A percentile compares a stretch with the other conserved stretches of the same genome.
Conservation (phyloP, 2,113 vertebrate species). For the Probosciger aterrimus region DNA sequence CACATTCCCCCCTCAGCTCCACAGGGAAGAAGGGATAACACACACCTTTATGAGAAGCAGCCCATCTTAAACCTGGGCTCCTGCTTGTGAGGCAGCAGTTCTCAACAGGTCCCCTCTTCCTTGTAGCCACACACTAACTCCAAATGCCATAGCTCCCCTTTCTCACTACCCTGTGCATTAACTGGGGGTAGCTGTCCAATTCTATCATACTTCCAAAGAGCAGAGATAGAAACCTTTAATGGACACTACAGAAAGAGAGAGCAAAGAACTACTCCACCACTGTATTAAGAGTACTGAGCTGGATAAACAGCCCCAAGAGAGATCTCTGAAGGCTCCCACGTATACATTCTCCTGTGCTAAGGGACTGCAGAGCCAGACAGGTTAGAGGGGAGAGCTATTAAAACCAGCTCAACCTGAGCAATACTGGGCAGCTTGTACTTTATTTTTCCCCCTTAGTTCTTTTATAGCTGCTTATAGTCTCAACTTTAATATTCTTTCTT, state of each 20-base stretch:
- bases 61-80: neutral
- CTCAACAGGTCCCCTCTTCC: neutral
- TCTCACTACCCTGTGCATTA: neutral
- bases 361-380: neutral
- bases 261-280: neutral
- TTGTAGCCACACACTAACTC: neutral
- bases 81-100: neutral
- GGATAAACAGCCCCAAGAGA: neutral
- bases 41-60: neutral
- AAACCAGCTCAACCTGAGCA: neutral
- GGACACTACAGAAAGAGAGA: neutral
- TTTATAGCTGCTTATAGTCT: neutral
- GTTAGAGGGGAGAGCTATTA: neutral
- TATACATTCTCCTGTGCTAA: neutral
- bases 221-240: neutral
- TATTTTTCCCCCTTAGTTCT: neutral
- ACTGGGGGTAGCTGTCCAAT: neutral
- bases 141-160: neutral
- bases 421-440: neutral
- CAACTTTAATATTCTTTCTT: neutral
- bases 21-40: neutral
- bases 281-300: neutral
- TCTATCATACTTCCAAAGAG: neutral
- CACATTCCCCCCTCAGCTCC: neutral
- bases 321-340: neutral